Base-by-base conservation (phyloP, 1,140 invertebrate species). In the Pogonus chalceus region DNA sequence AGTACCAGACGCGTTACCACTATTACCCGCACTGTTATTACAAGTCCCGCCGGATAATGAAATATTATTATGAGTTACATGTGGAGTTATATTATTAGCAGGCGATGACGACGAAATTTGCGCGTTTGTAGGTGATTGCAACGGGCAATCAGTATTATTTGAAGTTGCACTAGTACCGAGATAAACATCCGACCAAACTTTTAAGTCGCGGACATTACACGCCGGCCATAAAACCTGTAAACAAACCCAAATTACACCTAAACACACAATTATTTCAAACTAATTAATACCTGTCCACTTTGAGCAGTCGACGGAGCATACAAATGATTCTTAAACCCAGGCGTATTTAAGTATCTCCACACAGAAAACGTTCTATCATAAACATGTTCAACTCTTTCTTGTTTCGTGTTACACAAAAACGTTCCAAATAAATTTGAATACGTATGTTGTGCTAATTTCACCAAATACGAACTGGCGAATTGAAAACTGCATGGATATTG, bases 351-450 rank as follows among this genome's bases (percentile, higher is more conserved):
- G 69, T 93, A 86, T 54, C 82, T 80, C 92, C 92, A 96, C 23
- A 96, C 85, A 4, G 88, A 90, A 66, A 86, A 89, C 18, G 89
- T 90, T 53, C 80, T 76, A 50, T 87, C 80, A 31, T 76, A 70
- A 49, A 91, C 78, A 49, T 81, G 77, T 51, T 81, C 74, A 20
- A 77, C 68, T 46, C 92, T 78, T 70, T 96, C 90, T 62, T 82
- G 80, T 35, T 79, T 74, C 24, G 82, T 89, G 72, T 98, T 98
- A 72, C 91, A 96, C 49, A 98, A 78, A 77, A 98, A 98, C 60
- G 92, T 96, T 52, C 95, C 95, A 75, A 96, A 98, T 60, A 98
- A 78, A 70, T 92, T 92, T 31, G 95, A 96, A 69, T 96, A 93
- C 2, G 87, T 87, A 72, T 98, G 96, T 61, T 95, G 90, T 2